These are phyloP conservation scores for Phanerotoma sp. DNA, from an alignment of 2,888 invertebrate species.

Conservation along the genomic window DNA sequence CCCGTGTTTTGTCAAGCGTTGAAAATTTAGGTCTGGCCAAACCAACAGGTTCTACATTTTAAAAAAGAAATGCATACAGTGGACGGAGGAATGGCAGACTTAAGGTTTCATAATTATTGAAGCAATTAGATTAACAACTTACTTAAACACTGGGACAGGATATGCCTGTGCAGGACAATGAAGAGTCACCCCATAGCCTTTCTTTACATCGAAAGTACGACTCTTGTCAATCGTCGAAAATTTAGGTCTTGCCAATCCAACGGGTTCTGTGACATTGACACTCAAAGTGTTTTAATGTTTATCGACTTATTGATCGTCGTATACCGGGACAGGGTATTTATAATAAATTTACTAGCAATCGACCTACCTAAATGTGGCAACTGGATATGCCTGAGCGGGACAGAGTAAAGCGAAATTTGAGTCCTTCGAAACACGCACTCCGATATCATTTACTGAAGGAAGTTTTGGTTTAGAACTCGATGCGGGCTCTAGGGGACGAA, in stretches of 20 bases:
- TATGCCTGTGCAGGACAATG: conserved; percentile 70
- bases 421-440: conserved; percentile 54
- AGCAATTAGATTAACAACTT: conserved; percentile 57
- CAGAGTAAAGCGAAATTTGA: conserved; percentile 65
- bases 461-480: conserved; percentile 58
- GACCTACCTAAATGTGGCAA: conserved; percentile 72
- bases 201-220: conserved; percentile 60
- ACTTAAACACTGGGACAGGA: conserved; percentile 70
- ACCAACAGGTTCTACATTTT: conserved; percentile 62
- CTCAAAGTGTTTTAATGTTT: conserved; percentile 21
- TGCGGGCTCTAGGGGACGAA: conserved; percentile 59
- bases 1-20: conserved; percentile 67
- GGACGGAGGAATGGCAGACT: too few relatives aligned
- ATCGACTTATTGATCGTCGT: background rate
- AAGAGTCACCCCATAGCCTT: conserved; percentile 64
- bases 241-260: conserved; percentile 69
- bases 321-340: conserved; percentile 40
- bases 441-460: conserved; percentile 51
- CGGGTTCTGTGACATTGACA: conserved; percentile 59
- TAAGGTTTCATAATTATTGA: too few relatives aligned
- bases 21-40: conserved; percentile 72
- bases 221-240: conserved; percentile 71
- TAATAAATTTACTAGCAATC: conserved; percentile 10
- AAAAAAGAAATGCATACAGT: too few relatives aligned
- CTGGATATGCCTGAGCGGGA: conserved; percentile 72